Conservation (phyloP, 2,888 invertebrate genomes). For the Trissonchulus latispiculum region DNA sequence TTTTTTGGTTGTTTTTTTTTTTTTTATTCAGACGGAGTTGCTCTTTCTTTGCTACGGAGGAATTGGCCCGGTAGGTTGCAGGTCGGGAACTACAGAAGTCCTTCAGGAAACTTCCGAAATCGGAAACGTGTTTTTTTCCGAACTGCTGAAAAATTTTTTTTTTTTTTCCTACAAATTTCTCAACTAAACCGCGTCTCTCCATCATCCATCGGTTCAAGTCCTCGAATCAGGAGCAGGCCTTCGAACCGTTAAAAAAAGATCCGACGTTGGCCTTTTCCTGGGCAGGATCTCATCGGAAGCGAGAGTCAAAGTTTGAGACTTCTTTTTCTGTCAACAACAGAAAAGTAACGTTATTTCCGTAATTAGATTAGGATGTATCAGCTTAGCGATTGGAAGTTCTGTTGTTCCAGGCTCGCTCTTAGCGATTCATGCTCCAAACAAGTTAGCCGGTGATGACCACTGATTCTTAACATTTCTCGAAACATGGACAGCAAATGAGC, state of each 20-base stretch:
- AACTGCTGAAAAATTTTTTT: neutral
- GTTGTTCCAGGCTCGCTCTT: too few relatives aligned
- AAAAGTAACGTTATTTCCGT: too few relatives aligned
- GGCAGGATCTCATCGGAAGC: neutral
- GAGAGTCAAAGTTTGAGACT: too few relatives aligned
- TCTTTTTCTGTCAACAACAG: too few relatives aligned
- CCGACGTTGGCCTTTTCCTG: neutral
- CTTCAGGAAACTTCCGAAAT: neutral
- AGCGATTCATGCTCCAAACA: too few relatives aligned
- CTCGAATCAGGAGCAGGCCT: neutral
- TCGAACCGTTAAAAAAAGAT: neutral
- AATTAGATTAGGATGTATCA: too few relatives aligned
- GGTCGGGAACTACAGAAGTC: neutral
- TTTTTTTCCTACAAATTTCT: neutral
- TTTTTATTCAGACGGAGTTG: neutral
- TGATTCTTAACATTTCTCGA: too few relatives aligned
- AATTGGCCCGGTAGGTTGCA: neutral
- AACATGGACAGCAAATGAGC: too few relatives aligned
- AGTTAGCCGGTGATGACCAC: too few relatives aligned
- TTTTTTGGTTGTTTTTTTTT: neutral
- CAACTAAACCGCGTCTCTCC: neutral
- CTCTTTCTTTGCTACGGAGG: neutral
- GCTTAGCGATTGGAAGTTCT: too few relatives aligned
- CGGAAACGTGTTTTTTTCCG: neutral
- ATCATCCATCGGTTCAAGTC: neutral